A percentile compares a stretch with the other conserved stretches of the same genome.
phyloP scores from a whole-genome alignment of 2,113 vertebrate species.

The Picathartes gymnocephalus region DNA sequence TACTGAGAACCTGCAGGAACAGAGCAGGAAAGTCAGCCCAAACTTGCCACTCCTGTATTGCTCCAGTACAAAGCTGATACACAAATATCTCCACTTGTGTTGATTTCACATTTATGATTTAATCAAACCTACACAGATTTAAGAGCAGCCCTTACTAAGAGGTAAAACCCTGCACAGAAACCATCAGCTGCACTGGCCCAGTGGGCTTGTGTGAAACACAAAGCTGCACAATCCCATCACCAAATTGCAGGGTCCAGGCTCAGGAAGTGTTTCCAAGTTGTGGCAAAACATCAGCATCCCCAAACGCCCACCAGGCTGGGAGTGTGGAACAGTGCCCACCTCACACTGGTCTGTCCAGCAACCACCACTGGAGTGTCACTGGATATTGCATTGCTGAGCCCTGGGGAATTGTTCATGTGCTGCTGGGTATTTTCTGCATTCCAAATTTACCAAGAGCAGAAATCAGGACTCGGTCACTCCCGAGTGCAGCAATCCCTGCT shows the following conservation, averaged over 20 bases:
- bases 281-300: not conserved
- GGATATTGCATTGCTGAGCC: not conserved
- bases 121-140: not conserved
- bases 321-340: not conserved
- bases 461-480: not conserved
- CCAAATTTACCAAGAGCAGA: not conserved
- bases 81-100: not conserved
- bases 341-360: not conserved
- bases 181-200: not conserved
- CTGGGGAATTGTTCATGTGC: not conserved
- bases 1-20: conserved; percentile 84
- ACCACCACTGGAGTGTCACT: not conserved
- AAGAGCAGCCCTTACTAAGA: not conserved
- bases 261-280: not conserved
- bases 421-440: not conserved
- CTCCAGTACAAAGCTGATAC: not conserved
- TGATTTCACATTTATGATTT: not conserved
- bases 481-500: not conserved
- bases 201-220: not conserved
- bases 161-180: not conserved
- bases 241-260: not conserved
- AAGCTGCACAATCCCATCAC: not conserved
- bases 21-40: not conserved
- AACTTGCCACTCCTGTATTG: not conserved
- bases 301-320: accelerated